A percentile compares a stretch with the other conserved stretches of the same genome.
Conservation (phyloP, 2,113 vertebrate genomes). For the Oreochromis tanganicae region DNA sequence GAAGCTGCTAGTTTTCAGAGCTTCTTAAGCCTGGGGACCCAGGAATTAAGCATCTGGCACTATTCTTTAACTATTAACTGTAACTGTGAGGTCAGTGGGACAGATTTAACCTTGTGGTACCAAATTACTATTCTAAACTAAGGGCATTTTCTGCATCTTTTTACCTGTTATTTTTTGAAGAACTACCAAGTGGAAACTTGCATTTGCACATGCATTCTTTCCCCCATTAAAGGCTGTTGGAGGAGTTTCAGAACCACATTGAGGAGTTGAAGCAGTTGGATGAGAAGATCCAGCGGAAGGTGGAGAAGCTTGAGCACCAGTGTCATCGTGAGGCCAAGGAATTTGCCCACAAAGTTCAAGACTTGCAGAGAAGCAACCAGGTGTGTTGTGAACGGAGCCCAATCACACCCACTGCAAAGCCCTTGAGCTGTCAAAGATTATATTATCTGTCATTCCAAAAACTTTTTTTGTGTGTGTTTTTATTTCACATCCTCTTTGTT, state of each 20-base stretch:
- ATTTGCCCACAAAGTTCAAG: slow-evolving; percentile 97
- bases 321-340: slow-evolving; percentile 98
- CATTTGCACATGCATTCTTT: not conserved
- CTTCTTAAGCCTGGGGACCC: slow-evolving; percentile 65
- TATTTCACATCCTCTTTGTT: not conserved
- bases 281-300: slow-evolving; percentile 93
- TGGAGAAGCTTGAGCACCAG: slow-evolving; percentile 96
- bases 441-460: not conserved
- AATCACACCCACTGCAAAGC: not conserved
- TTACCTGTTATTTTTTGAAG: not conserved
- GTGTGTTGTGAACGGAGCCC: slow-evolving; percentile 59
- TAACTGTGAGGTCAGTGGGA: slow-evolving; percentile 52
- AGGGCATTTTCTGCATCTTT: not conserved
- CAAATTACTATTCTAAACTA: slow-evolving; percentile 17
- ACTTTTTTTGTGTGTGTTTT: not conserved
- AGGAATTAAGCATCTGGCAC: slow-evolving; percentile 57
- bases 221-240: slow-evolving; percentile 79
- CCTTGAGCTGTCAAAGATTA: not conserved
- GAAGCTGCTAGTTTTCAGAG: slow-evolving; percentile 66
- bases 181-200: not conserved
- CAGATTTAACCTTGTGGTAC: slow-evolving; percentile 46
- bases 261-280: slow-evolving; percentile 95
- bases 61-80: slow-evolving; percentile 59
- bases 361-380: slow-evolving; percentile 97
- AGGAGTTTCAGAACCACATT: slow-evolving; percentile 97